These are phyloP conservation scores for Corydoras maculifer DNA, from an alignment of 2,113 vertebrate species.

Conservation along the genomic window DNA sequence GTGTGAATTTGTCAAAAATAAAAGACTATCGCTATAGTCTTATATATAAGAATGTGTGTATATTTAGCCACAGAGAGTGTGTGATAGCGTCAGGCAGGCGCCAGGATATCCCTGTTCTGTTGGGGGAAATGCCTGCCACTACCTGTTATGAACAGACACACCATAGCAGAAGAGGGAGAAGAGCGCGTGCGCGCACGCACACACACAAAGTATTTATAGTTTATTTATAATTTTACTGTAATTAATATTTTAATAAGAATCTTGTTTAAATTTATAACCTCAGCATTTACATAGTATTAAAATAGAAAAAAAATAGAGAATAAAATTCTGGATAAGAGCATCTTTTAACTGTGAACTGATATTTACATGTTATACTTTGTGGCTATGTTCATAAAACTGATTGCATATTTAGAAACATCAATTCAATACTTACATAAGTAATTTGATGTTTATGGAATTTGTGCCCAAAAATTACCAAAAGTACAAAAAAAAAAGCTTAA, in stretches of 20 bases:
- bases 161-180: constrained; percentile 57
- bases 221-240: neutral
- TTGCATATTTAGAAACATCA: too few relatives aligned
- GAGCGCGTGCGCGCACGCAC: constrained; percentile 45
- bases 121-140: constrained; percentile 98
- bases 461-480: too few relatives aligned
- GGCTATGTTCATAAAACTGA: too few relatives aligned
- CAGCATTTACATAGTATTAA: too few relatives aligned
- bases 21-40: neutral
- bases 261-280: too few relatives aligned
- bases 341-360: too few relatives aligned
- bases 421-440: too few relatives aligned
- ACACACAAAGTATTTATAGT: neutral
- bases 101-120: constrained; percentile 99
- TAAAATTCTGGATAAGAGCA: too few relatives aligned
- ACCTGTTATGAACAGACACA: constrained; percentile 92
- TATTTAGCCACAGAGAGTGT: constrained; percentile 73
- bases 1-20: constrained; percentile 4
- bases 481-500: too few relatives aligned
- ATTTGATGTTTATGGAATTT: too few relatives aligned
- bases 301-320: too few relatives aligned
- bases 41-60: constrained; percentile 10
- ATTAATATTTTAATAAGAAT: neutral
- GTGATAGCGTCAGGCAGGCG: constrained; percentile 92
- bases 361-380: too few relatives aligned